These are phyloP conservation scores for Salvelinus fontinalis DNA, from an alignment of 2,113 vertebrate species.

Conservation along the genomic window DNA sequence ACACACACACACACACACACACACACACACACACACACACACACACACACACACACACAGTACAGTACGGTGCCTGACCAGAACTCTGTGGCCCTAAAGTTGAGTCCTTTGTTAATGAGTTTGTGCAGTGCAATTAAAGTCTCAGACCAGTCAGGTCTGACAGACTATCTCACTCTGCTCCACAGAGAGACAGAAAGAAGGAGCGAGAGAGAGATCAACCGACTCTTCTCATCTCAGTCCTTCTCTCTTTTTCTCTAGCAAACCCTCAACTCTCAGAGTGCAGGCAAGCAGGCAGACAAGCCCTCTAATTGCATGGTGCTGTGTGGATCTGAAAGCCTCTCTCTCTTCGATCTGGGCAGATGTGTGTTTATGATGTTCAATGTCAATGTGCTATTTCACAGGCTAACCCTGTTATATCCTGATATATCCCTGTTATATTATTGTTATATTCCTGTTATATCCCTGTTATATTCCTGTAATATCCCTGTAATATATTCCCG, in stretches of 20 bases:
- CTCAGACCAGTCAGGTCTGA: conserved; percentile 40
- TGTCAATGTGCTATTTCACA: conserved; percentile 54
- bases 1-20: neutral
- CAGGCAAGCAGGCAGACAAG: conserved; percentile 33
- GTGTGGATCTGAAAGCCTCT: conserved; percentile 40
- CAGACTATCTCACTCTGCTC: conserved; percentile 3
- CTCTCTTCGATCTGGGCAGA: conserved; percentile 54
- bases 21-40: neutral
- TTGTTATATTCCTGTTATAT: no score
- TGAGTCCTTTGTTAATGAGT: conserved; percentile 42
- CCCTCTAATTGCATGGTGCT: conserved; percentile 57
- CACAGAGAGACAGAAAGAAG: conserved; percentile 1
- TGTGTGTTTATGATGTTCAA: conserved; percentile 43
- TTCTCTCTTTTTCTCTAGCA: neutral
- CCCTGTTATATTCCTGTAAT: no score
- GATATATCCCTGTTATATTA: no score
- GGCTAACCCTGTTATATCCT: conserved; percentile 1
- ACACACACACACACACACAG: conserved; percentile 3
- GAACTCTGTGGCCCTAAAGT: conserved; percentile 10
- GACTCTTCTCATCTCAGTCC: conserved; percentile 21
- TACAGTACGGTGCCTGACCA: neutral
- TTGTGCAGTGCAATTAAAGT: conserved; percentile 31
- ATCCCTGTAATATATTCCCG: no score
- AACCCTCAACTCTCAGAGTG: neutral
- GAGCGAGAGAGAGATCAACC: conserved; percentile 8